Base-by-base conservation (phyloP, 1,140 invertebrate species). In the Nephotettix cincticeps region DNA sequence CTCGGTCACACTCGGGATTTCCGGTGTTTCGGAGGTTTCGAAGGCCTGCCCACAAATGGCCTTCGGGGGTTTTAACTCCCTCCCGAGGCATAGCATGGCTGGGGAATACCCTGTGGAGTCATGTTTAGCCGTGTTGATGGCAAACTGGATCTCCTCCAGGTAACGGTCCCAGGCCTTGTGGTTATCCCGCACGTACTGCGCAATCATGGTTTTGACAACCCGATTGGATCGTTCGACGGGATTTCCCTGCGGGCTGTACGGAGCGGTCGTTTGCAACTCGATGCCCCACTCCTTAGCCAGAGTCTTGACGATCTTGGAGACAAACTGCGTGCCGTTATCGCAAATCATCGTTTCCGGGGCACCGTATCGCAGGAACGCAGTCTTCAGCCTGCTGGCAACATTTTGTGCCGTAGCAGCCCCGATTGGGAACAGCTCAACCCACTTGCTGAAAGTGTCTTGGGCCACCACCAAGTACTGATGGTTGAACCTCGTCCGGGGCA, bases 101-200 rank as follows among this genome's bases (percentile, higher is more conserved):
- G n/a, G n/a, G n/a, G n/a, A n/a, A n/a, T n/a, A n/a, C n/a, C n/a
- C n/a, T n/a, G n/a, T n/a, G n/a, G n/a, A n/a, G n/a, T n/a, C n/a
- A n/a, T n/a, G n/a, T n/a, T n/a, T n/a, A n/a, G 78, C 80, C 1
- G 81, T 80, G 63, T 84, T 83, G 70, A 81, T 78, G 0, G 82
- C 81, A 67, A 82, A 83, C 0, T 77, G 73, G 1, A 83, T 75
- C 23, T 78, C 76, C 0, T 77, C 73, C 1, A 84, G 69, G 23
- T 78, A 71, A 0, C 74, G 63, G 56, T 80, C 73, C 80, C 80
- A 83, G 1, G 69, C 56, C 1, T 30, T 28, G 63, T 84, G 81
- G 29, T 81, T 73, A 1, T 76, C 64, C 4, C 75, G 72, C 0
- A 83, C 76, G 14, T 78, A 78, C 0, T 81, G 79, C 0, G 75